Conservation (phyloP, 2,797 vertebrate genomes). For the Bradypodion pumilum region DNA sequence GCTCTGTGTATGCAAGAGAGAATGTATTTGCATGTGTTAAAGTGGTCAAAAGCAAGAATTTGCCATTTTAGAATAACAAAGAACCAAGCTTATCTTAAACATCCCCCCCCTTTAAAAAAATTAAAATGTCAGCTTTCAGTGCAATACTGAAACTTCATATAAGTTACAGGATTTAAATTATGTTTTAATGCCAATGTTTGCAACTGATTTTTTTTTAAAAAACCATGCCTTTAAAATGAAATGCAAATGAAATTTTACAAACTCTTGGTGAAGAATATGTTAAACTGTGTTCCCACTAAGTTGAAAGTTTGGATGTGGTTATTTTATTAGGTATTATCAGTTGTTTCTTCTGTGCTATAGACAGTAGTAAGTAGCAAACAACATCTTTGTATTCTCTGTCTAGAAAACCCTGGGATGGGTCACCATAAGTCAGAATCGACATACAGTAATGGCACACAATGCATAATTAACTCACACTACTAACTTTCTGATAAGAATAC, state of each 20-base stretch:
- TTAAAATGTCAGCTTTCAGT: background rate
- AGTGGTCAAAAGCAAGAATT: constrained; percentile 12
- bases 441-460: no score
- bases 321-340: constrained; percentile 3
- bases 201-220: background rate
- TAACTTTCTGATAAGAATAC: background rate
- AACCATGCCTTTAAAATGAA: background rate
- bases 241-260: background rate
- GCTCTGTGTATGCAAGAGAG: constrained; percentile 13
- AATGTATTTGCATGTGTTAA: constrained; percentile 13
- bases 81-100: background rate
- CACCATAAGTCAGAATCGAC: no score
- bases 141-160: background rate
- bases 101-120: background rate
- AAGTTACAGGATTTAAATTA: background rate
- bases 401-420: no score
- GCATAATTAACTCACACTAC: no score
- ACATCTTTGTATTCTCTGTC: no score
- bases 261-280: background rate
- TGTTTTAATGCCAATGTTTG: constrained; percentile 1
- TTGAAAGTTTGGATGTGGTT: background rate
- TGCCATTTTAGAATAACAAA: constrained; percentile 17
- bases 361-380: no score
- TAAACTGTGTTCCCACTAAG: background rate
- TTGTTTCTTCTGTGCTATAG: no score